Percentiles rank a stretch among this genome's conserved stretches.
phyloP scores from a whole-genome alignment of 2,113 vertebrate species.

The Seriola dumerili region DNA sequence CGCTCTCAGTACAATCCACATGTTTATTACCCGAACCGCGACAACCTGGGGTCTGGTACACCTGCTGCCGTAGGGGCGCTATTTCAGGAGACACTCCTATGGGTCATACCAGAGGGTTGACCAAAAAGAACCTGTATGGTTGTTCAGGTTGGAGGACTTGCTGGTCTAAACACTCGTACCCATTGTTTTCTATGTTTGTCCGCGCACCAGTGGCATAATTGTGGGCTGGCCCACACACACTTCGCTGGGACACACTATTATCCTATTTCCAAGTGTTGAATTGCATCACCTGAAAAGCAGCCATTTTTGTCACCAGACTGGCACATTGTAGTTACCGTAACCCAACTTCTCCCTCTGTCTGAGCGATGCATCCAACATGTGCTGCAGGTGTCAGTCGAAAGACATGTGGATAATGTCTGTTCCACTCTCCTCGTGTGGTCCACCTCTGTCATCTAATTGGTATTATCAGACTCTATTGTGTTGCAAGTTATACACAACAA shows the following conservation, averaged over 20 bases:
- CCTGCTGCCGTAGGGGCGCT: too few species aligned
- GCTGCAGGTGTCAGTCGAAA: background rate
- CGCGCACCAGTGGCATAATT: background rate
- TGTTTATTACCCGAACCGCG: too few species aligned
- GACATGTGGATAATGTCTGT: background rate
- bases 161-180: background rate
- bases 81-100: too few species aligned
- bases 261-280: too few species aligned
- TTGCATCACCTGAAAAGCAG: background rate
- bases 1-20: too few species aligned
- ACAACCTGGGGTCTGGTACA: too few species aligned
- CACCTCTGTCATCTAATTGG: constrained; percentile 13
- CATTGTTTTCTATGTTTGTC: background rate
- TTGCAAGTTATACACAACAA: constrained; percentile 27
- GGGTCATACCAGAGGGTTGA: too few species aligned
- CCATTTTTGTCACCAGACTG: background rate
- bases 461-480: constrained; percentile 46
- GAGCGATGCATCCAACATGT: background rate
- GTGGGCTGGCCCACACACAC: background rate
- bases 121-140: too few species aligned
- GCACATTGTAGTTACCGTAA: background rate
- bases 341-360: background rate
- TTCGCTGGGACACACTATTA: background rate
- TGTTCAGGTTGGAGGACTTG: too few species aligned
- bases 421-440: constrained; percentile 3